Conservation (phyloP, 2,113 vertebrate genomes). For the Sardina pilchardus region DNA sequence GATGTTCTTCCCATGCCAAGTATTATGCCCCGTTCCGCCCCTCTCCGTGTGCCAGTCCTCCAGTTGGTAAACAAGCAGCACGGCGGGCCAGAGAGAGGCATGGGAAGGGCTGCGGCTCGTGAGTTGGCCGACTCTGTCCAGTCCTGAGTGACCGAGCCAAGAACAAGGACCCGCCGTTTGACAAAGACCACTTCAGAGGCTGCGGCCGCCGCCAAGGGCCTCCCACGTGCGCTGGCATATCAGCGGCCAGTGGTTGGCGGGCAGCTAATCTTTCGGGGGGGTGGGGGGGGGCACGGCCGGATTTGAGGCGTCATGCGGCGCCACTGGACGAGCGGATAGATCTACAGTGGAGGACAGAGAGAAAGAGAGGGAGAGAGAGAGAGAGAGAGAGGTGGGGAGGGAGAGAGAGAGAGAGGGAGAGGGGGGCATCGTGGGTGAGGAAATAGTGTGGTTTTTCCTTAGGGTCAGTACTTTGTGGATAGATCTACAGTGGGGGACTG, state of each 20-base stretch:
- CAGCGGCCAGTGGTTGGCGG: background rate
- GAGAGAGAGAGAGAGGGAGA: background rate
- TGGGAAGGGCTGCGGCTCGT: background rate
- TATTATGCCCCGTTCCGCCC: background rate
- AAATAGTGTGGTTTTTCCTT: background rate
- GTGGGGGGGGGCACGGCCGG: background rate
- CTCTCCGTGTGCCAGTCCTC: background rate
- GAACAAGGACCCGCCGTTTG: background rate
- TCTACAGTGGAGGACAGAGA: background rate
- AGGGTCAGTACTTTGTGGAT: background rate
- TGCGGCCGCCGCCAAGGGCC: background rate
- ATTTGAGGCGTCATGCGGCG: background rate
- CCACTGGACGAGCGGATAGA: background rate
- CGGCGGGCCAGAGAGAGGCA: background rate
- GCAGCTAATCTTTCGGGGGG: background rate
- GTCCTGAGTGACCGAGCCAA: background rate
- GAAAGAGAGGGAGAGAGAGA: conserved; percentile 19
- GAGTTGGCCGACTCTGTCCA: background rate
- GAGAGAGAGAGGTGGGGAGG: background rate
- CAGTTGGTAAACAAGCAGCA: background rate
- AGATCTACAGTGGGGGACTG: background rate
- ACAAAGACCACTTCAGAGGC: background rate
- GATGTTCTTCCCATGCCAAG: background rate
- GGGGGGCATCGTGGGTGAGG: background rate
- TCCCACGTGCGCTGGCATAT: background rate